Evolutionary conservation across 2,113 vertebrate genomes (phyloP).

Genomic region (Dunckerocampus dactyliophorus): DNA sequence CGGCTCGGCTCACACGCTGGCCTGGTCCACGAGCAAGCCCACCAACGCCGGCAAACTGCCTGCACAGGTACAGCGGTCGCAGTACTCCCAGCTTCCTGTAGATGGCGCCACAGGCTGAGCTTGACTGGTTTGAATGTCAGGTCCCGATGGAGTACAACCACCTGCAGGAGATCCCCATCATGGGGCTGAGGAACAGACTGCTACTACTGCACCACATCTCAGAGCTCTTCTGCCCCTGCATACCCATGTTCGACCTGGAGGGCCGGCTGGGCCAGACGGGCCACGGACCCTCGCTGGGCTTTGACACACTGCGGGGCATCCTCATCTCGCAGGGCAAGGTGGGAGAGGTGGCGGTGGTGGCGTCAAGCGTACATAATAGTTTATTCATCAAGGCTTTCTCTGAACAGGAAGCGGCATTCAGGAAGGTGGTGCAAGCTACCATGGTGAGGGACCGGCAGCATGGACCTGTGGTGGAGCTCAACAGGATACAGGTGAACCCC

Average conservation of each 20-base stretch:
- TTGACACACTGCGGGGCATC: constrained; percentile 90
- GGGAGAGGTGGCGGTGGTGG: neutral
- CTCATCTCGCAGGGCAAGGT: constrained; percentile 99
- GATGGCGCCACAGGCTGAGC: constrained; percentile 37
- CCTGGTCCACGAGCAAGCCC: constrained; percentile 98
- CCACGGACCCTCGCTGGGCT: constrained; percentile 90
- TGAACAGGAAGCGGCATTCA: constrained; percentile 92
- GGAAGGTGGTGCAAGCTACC: constrained; percentile 96
- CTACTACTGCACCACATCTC: constrained; percentile 95
- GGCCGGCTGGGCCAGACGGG: constrained; percentile 88
- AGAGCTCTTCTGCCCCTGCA: constrained; percentile 97
- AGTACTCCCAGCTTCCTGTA: constrained; percentile 27
- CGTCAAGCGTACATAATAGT: neutral
- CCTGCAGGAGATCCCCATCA: constrained; percentile 89
- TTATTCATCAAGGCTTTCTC: neutral
- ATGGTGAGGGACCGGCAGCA: constrained; percentile 98
- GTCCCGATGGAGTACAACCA: constrained; percentile 99
- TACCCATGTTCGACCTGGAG: constrained; percentile 98
- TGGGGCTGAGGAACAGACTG: constrained; percentile 88
- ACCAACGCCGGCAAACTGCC: constrained; percentile 95
- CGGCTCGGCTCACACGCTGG: constrained; percentile 93
- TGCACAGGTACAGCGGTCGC: constrained; percentile 76
- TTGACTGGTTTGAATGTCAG: constrained; percentile 56
- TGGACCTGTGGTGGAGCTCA: constrained; percentile 94
- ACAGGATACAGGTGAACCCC: constrained; percentile 88